Percentiles rank a stretch among this genome's conserved stretches.
These are phyloP conservation scores for Limnephilus lunatus DNA, from an alignment of 2,888 invertebrate genomes.

Conservation along the genomic window DNA sequence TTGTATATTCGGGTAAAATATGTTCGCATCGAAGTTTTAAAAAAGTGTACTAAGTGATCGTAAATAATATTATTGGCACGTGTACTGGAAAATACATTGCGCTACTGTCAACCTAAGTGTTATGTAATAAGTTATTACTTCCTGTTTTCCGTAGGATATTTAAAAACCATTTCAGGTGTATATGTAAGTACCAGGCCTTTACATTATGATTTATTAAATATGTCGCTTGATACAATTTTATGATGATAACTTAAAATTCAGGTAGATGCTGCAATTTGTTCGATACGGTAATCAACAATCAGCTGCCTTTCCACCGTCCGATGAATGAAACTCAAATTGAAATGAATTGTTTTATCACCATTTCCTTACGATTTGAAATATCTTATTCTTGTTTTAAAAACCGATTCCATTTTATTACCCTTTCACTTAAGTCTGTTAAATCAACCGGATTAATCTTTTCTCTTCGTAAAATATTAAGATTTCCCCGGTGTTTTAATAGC, in stretches of 20 bases:
- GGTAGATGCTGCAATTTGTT: background rate
- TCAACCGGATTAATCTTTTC: background rate
- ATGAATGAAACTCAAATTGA: background rate
- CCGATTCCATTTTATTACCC: background rate
- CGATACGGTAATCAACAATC: background rate
- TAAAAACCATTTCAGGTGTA: background rate
- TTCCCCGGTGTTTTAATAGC: background rate
- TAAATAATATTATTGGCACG: slow-evolving; percentile 16
- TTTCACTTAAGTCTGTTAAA: background rate
- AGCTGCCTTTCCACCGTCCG: background rate
- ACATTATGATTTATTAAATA: background rate
- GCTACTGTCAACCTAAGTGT: background rate
- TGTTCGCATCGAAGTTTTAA: background rate
- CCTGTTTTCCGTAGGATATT: background rate
- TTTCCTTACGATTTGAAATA: background rate
- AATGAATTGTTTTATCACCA: background rate
- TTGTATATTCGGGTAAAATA: background rate
- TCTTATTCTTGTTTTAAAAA: background rate
- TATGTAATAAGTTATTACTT: slow-evolving; percentile 14
- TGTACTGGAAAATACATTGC: background rate
- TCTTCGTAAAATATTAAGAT: background rate
- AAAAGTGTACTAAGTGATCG: background rate
- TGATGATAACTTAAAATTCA: background rate
- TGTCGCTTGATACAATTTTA: too few relatives aligned
- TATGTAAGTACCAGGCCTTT: background rate